phyloP scores from a whole-genome alignment of 2,113 vertebrate genomes.

The Cochlearius cochlearius region DNA sequence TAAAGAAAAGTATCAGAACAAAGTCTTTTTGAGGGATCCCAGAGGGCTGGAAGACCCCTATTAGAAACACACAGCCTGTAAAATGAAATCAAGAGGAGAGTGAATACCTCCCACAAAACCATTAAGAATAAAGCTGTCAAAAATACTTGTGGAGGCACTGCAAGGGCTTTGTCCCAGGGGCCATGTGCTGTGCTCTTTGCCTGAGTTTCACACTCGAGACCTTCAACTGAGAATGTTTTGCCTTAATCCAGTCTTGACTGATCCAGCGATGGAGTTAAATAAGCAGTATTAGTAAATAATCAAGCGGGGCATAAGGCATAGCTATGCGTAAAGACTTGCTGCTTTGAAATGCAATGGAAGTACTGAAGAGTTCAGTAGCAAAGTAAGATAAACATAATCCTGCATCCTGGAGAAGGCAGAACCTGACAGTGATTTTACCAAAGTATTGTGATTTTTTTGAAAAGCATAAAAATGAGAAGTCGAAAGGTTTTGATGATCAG shows the following conservation, averaged over 20 bases:
- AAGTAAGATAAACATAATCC: background rate
- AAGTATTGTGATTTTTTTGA: background rate
- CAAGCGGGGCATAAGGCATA: background rate
- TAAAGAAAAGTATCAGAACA: background rate
- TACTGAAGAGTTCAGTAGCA: background rate
- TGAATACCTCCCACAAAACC: background rate
- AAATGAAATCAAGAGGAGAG: background rate
- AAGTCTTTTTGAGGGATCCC: background rate
- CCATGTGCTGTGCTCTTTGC: background rate
- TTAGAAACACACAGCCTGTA: background rate
- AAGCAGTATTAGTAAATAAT: background rate
- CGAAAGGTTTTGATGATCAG: background rate
- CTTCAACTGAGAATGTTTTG: background rate
- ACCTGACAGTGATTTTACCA: background rate
- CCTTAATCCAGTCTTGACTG: background rate
- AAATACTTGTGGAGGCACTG: background rate
- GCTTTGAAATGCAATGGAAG: background rate
- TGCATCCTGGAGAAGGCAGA: background rate
- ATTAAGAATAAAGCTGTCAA: background rate
- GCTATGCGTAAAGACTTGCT: accelerated
- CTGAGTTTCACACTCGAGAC: background rate
- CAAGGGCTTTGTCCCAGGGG: background rate
- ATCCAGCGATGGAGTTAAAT: background rate
- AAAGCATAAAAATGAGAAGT: background rate
- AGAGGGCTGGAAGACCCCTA: background rate